Evolutionary conservation across 2,888 invertebrate species (phyloP).

Genomic region (Megaustenia siamemsis): DNA sequence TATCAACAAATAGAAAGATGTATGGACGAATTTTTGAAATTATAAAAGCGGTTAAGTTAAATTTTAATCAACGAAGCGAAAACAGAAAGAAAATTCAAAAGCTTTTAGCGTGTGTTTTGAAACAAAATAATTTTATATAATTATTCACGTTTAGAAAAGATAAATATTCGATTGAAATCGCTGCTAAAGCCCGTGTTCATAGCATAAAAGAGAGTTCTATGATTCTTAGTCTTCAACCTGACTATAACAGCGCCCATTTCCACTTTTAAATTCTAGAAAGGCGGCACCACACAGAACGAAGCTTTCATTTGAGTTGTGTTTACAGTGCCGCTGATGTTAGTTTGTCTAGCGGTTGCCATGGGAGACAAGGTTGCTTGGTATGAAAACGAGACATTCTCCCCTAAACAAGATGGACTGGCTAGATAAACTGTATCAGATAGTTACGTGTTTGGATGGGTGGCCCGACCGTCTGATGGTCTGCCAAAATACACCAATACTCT

Average conservation of each 20-base stretch:
- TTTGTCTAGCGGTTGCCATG: neutral
- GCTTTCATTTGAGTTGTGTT: neutral
- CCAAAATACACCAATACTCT: neutral
- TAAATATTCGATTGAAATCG: too few species aligned
- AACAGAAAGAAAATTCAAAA: too few species aligned
- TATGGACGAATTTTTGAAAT: too few species aligned
- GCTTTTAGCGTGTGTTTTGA: too few species aligned
- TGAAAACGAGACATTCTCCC: constrained; percentile 17
- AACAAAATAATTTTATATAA: too few species aligned
- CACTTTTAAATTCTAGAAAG: neutral
- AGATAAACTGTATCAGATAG: constrained; percentile 37
- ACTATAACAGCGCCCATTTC: neutral
- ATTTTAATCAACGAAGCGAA: too few species aligned
- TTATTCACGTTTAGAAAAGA: too few species aligned
- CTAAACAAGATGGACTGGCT: constrained; percentile 18
- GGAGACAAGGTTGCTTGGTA: constrained; percentile 1
- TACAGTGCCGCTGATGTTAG: neutral
- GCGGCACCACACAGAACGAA: neutral
- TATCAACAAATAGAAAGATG: too few species aligned
- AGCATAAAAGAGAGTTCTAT: too few species aligned
- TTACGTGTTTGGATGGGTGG: neutral
- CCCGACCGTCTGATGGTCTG: neutral
- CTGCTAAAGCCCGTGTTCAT: too few species aligned
- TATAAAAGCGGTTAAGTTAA: too few species aligned
- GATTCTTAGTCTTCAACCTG: too few species aligned